Evolutionary conservation across 2,113 vertebrate genomes (phyloP).

Genomic region (Oryzias celebensis): DNA sequence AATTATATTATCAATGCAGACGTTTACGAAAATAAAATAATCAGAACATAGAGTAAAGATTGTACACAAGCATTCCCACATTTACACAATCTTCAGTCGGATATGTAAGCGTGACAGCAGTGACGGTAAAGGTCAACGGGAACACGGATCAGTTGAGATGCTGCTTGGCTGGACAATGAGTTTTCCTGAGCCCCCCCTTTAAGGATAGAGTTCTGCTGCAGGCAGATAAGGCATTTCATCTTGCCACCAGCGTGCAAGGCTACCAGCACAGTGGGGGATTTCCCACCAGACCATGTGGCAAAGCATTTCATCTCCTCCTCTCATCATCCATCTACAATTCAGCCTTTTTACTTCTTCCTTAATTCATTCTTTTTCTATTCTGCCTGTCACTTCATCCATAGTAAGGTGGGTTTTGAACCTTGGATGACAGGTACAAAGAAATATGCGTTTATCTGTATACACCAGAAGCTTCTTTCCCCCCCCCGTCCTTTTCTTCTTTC

Average conservation of each 20-base stretch:
- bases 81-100: conserved; percentile 60
- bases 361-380: conserved; percentile 35
- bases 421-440: conserved; percentile 44
- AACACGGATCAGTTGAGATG: conserved; percentile 68
- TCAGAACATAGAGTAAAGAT: neutral
- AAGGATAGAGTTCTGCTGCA: conserved; percentile 74
- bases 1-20: conserved; percentile 9
- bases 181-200: conserved; percentile 62
- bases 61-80: conserved; percentile 35
- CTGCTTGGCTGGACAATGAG: conserved; percentile 71
- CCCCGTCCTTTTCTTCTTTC: conserved; percentile 29
- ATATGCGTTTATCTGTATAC: conserved; percentile 26
- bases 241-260: conserved; percentile 57
- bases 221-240: conserved; percentile 77
- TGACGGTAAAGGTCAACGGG: conserved; percentile 70
- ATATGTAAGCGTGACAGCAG: conserved; percentile 42
- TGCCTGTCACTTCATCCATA: conserved; percentile 31
- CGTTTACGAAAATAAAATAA: conserved; percentile 1
- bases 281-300: conserved; percentile 68
- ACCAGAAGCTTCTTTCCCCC: conserved; percentile 18
- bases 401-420: conserved; percentile 44
- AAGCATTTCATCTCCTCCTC: conserved; percentile 50
- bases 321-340: conserved; percentile 41
- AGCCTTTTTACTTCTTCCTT: conserved; percentile 25
- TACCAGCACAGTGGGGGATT: conserved; percentile 66